Conservation (phyloP, 2,888 invertebrate genomes). For the Hypsopygia costalis region DNA sequence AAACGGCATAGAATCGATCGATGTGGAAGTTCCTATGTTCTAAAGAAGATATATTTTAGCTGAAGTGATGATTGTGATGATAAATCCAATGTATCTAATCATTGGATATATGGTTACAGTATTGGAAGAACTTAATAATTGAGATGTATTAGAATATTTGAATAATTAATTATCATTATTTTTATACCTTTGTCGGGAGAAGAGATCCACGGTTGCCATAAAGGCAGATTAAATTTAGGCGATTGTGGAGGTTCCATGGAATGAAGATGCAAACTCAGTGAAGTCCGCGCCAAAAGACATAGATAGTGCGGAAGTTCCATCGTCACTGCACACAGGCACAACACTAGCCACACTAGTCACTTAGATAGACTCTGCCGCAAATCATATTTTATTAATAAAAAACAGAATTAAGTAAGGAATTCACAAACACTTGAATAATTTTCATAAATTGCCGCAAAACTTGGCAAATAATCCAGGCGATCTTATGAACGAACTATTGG, state of each 20-base stretch:
- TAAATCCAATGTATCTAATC: too few relatives aligned
- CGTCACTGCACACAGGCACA: conserved; percentile 48
- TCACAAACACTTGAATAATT: conserved; percentile 14
- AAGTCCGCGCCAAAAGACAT: conserved; percentile 63
- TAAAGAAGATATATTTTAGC: too few relatives aligned
- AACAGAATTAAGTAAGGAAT: conserved; percentile 13
- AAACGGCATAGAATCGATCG: too few relatives aligned
- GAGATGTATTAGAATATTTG: too few relatives aligned
- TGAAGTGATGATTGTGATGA: too few relatives aligned
- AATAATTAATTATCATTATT: too few relatives aligned
- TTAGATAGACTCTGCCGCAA: neutral
- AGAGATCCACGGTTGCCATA: conserved; percentile 75
- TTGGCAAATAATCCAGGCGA: conserved; percentile 39
- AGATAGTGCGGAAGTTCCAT: conserved; percentile 74
- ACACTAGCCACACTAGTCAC: conserved; percentile 22
- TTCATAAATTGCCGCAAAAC: conserved; percentile 1
- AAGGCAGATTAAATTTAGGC: conserved; percentile 71
- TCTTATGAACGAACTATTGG: conserved; percentile 52
- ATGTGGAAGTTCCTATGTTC: too few relatives aligned
- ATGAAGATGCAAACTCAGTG: conserved; percentile 50
- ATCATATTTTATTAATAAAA: conserved; percentile 20
- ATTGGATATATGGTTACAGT: too few relatives aligned
- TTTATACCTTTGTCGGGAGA: conserved; percentile 67
- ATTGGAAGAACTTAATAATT: too few relatives aligned
- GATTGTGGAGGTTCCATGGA: conserved; percentile 76